phyloP scores from a whole-genome alignment of 1,140 invertebrate species.

The Eufriesea mexicana region DNA sequence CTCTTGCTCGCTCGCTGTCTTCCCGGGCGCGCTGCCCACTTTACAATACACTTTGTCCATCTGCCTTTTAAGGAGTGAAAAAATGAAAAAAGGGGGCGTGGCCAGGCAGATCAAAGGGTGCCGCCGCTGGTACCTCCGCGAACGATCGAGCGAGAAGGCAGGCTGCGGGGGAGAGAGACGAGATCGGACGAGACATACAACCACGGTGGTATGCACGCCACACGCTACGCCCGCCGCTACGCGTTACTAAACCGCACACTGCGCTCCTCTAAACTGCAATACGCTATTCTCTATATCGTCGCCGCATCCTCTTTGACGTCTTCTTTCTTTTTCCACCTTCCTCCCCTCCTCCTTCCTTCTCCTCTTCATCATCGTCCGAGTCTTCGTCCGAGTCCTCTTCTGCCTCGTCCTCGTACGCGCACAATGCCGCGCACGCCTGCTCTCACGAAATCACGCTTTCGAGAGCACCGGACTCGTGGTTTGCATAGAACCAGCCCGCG shows the following conservation, averaged over 20 bases:
- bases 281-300: slow-evolving; percentile 57
- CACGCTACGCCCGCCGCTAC: slow-evolving; percentile 63
- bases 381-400: not conserved
- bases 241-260: slow-evolving; percentile 60
- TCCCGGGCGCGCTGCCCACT: slow-evolving; percentile 79
- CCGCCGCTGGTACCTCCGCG: slow-evolving; percentile 76
- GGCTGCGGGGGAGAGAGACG: slow-evolving; percentile 29
- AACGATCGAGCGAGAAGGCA: slow-evolving; percentile 31
- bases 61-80: slow-evolving; percentile 83
- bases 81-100: slow-evolving; percentile 83
- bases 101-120: slow-evolving; percentile 80
- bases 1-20: slow-evolving; percentile 49
- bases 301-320: slow-evolving; percentile 46
- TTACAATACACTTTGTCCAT: slow-evolving; percentile 84
- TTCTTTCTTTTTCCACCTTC: slow-evolving; percentile 38
- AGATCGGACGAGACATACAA: slow-evolving; percentile 51
- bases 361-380: no score
- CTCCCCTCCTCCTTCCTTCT: not conserved
- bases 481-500: not conserved
- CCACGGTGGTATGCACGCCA: slow-evolving; percentile 65
- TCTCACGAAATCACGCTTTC: slow-evolving; percentile 34
- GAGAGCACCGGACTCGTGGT: not conserved
- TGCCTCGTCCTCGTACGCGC: not conserved
- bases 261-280: slow-evolving; percentile 54
- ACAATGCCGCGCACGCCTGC: slow-evolving; percentile 28